Conservation (phyloP, 64 coral and sea anemone genomes). For the Montipora efflorescens region DNA sequence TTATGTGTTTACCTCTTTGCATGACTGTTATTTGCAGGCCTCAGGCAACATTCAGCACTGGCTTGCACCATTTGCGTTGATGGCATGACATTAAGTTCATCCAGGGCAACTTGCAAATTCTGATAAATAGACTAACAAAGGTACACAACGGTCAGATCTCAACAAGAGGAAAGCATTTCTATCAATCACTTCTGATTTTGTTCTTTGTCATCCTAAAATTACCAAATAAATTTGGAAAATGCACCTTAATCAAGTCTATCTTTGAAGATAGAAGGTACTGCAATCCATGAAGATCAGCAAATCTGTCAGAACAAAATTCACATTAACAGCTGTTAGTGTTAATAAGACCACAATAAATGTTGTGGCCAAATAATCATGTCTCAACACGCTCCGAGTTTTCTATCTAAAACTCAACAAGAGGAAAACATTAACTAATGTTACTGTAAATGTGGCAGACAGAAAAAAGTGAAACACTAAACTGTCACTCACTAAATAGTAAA, state of each 20-base stretch:
- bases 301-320: slow-evolving; percentile 59
- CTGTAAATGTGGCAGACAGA: no score
- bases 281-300: slow-evolving; percentile 82
- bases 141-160: no score
- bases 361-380: no score
- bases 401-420: no score
- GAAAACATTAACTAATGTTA: no score
- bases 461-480: no score
- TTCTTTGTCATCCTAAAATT: no score
- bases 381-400: no score
- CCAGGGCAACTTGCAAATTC: slow-evolving; percentile 61
- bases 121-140: slow-evolving; percentile 58
- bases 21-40: slow-evolving; percentile 57
- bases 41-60: slow-evolving; percentile 89
- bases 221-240: background rate
- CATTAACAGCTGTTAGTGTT: background rate
- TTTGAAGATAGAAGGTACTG: slow-evolving; percentile 74
- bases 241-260: slow-evolving; percentile 84
- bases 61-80: slow-evolving; percentile 73
- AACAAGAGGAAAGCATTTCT: background rate
- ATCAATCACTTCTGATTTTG: no score
- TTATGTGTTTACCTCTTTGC: slow-evolving; percentile 44
- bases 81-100: slow-evolving; percentile 57
- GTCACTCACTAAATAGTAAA: no score
- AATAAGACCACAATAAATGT: background rate